phyloP scores from a whole-genome alignment of 1,140 invertebrate species.

The Oryctes rhinoceros region DNA sequence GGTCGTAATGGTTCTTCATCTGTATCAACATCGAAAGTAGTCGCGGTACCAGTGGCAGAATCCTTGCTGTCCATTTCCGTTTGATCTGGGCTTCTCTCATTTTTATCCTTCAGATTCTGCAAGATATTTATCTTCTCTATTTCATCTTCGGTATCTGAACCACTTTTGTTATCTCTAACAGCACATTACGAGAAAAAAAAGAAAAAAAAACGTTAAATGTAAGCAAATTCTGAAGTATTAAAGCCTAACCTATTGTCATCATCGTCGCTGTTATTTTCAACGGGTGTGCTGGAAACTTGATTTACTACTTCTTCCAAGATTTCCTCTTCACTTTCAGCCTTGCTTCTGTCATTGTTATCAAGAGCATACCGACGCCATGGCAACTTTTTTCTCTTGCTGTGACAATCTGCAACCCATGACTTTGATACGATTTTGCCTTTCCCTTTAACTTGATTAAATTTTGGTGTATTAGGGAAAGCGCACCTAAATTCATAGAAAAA shows the following conservation, averaged over 20 bases:
- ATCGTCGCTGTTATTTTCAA: background rate
- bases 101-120: slow-evolving; percentile 1
- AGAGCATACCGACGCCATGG: slow-evolving; percentile 77
- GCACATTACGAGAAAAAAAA: background rate
- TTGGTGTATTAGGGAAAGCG: slow-evolving; percentile 89
- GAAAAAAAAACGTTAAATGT: background rate
- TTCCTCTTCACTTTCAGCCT: slow-evolving; percentile 65
- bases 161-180: slow-evolving; percentile 5
- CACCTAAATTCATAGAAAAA: slow-evolving; percentile 69
- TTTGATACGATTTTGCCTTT: slow-evolving; percentile 77
- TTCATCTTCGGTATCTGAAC: slow-evolving; percentile 37
- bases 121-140: slow-evolving; percentile 26
- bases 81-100: background rate
- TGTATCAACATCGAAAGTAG: slow-evolving; percentile 21
- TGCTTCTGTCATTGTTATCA: slow-evolving; percentile 61
- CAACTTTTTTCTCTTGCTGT: slow-evolving; percentile 69
- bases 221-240: background rate
- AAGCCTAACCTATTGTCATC: slow-evolving; percentile 19
- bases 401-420: slow-evolving; percentile 80
- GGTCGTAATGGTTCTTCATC: slow-evolving; percentile 27
- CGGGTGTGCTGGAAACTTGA: background rate
- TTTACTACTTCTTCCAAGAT: slow-evolving; percentile 58
- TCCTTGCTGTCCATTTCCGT: background rate
- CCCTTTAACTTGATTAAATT: slow-evolving; percentile 78
- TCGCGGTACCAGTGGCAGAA: background rate